Conservation (phyloP, 1,140 invertebrate genomes). For the Rhagoletis zephyria region DNA sequence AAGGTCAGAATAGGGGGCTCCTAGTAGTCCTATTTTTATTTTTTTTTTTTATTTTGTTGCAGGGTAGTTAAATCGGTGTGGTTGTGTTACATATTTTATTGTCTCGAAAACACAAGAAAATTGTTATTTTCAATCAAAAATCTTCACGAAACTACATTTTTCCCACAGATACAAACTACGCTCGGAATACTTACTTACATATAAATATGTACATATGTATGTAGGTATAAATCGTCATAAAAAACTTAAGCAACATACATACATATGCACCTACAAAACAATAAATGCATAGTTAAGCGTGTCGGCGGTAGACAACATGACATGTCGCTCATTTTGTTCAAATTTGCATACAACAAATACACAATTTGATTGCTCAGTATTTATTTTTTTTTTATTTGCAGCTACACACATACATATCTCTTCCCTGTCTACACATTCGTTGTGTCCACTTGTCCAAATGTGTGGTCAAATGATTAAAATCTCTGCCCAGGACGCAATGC, state of each 20-base stretch:
- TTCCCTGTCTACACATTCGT: background rate
- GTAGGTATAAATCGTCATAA: background rate
- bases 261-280: background rate
- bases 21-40: no score
- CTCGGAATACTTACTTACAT: no score
- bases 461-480: constrained; percentile 50
- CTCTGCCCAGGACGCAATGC: constrained; percentile 43
- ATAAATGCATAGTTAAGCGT: background rate
- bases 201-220: background rate
- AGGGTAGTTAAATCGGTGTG: no score
- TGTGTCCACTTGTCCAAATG: constrained; percentile 38
- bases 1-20: no score
- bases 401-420: background rate
- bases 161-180: no score
- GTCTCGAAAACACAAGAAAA: no score
- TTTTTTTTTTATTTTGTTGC: no score
- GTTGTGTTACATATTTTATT: no score
- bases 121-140: no score
- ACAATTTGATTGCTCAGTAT: background rate
- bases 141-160: no score
- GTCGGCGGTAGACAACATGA: constrained; percentile 17
- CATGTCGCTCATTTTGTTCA: constrained; percentile 40
- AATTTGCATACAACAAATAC: constrained; percentile 46
- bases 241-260: background rate
- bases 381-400: no score